These are phyloP conservation scores for Aleiodes sp. DNA, from an alignment of 1,140 invertebrate species.

Conservation along the genomic window DNA sequence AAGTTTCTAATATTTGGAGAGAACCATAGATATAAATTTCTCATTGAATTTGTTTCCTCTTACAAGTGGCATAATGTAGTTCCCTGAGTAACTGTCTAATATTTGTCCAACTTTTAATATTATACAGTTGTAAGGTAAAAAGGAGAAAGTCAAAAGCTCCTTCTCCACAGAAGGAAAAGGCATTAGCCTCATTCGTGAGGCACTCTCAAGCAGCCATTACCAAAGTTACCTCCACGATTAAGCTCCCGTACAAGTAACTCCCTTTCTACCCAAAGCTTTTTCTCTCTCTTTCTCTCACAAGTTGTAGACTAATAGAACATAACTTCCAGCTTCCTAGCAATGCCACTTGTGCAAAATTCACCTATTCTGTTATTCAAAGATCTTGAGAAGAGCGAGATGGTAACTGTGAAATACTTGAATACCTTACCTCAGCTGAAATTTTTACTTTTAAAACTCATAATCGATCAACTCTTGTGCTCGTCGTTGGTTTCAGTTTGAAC, in stretches of 20 bases:
- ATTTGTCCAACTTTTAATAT: constrained; percentile 50
- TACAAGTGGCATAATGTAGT: background rate
- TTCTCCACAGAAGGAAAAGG: constrained; percentile 42
- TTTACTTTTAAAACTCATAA: background rate
- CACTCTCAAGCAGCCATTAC: constrained; percentile 54
- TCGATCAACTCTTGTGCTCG: background rate
- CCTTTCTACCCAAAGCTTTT: background rate
- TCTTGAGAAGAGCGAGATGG: background rate
- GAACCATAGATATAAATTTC: background rate
- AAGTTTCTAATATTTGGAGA: constrained; percentile 28
- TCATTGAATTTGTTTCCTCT: background rate
- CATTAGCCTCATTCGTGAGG: constrained; percentile 53
- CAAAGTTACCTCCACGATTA: constrained; percentile 52
- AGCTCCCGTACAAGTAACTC: constrained; percentile 54
- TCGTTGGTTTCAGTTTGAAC: background rate
- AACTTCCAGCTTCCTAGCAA: constrained; percentile 6
- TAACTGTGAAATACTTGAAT: background rate
- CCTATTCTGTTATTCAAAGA: constrained; percentile 30
- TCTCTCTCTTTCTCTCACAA: background rate
- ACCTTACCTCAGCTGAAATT: background rate
- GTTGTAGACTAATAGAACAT: background rate
- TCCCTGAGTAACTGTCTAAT: constrained; percentile 25
- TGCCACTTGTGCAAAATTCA: constrained; percentile 15
- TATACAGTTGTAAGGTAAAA: constrained; percentile 42
- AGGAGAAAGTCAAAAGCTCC: constrained; percentile 17